These are phyloP conservation scores for Rhaphigaster nebulosa DNA, from an alignment of 2,888 invertebrate species.

Conservation along the genomic window DNA sequence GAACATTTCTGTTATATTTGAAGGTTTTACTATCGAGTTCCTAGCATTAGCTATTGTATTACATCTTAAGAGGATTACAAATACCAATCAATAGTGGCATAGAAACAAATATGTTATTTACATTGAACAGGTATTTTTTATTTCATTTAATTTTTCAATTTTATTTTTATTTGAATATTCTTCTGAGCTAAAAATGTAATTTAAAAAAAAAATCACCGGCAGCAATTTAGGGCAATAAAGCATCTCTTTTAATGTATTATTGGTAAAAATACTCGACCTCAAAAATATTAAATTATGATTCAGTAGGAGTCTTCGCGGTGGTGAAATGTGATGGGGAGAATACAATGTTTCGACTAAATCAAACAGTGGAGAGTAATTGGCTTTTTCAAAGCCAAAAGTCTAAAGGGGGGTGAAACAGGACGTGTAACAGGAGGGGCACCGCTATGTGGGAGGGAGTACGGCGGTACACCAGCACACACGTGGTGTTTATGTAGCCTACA, in stretches of 20 bases:
- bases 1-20: too few relatives aligned
- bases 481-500: slow-evolving; percentile 30
- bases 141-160: too few relatives aligned
- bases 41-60: too few relatives aligned
- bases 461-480: slow-evolving; percentile 30
- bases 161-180: too few relatives aligned
- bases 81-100: too few relatives aligned
- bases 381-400: slow-evolving; percentile 23
- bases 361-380: background rate
- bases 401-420: background rate
- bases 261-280: background rate
- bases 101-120: too few relatives aligned
- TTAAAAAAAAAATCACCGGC: too few relatives aligned
- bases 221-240: too few relatives aligned
- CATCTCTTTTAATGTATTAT: background rate
- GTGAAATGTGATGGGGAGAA: background rate
- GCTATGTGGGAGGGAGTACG: background rate
- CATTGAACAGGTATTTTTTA: too few relatives aligned
- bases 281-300: background rate
- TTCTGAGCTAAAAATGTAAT: too few relatives aligned
- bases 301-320: background rate
- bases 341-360: background rate
- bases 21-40: too few relatives aligned
- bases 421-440: background rate
- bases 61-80: too few relatives aligned